Evolutionary conservation across 2,888 invertebrate species (phyloP).

Genomic region (Luffia ferchaultella): DNA sequence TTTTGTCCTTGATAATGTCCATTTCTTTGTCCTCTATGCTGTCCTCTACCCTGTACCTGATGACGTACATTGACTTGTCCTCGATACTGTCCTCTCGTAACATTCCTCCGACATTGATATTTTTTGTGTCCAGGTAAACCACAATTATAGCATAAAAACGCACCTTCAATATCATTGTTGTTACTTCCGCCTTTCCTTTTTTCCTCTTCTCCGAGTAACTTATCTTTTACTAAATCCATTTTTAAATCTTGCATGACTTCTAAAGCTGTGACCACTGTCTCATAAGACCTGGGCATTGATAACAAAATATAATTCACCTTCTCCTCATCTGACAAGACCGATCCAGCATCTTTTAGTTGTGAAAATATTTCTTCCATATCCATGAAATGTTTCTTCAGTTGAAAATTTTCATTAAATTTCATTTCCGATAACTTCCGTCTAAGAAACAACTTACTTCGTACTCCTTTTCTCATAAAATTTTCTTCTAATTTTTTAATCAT

Average conservation of each 20-base stretch:
- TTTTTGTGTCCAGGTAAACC: conserved; percentile 4
- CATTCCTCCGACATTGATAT: conserved; percentile 2
- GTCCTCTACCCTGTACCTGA: not conserved
- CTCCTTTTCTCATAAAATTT: conserved; percentile 1
- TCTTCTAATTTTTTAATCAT: conserved; percentile 1
- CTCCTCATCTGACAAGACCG: not conserved
- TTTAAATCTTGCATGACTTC: not conserved
- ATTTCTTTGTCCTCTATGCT: not conserved
- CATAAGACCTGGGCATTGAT: conserved; percentile 1
- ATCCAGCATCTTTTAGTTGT: too few relatives aligned
- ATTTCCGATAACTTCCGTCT: not conserved
- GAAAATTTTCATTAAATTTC: not conserved
- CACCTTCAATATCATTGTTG: not conserved
- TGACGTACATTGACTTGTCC: not conserved
- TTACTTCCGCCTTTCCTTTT: conserved; percentile 2
- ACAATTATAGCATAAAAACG: not conserved
- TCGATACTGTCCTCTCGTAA: not conserved
- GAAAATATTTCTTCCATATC: not conserved
- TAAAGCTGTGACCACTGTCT: not conserved
- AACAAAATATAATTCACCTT: conserved; percentile 1
- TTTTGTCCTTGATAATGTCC: not conserved
- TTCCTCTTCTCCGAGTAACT: conserved; percentile 10
- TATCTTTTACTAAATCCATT: conserved; percentile 6
- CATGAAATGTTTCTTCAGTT: not conserved
- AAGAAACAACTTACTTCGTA: not conserved